phyloP scores from a whole-genome alignment of 2,797 vertebrate species.

The Picus viridis region DNA sequence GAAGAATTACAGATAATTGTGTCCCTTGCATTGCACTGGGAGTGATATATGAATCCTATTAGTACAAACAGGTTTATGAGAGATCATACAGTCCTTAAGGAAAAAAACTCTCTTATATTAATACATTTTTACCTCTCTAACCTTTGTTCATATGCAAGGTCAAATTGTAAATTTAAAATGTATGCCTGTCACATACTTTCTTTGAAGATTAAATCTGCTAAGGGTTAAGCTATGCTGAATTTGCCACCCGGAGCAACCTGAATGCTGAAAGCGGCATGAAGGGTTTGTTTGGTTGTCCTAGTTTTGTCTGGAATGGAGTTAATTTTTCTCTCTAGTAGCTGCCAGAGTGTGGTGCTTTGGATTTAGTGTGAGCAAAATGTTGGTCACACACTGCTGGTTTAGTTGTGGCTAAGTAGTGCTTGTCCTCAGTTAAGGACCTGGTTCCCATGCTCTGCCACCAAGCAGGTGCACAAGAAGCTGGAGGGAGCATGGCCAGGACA shows the following conservation, averaged over 20 bases:
- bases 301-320: not conserved
- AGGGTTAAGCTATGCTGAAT: not conserved
- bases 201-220: not conserved
- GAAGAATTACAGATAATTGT: not conserved
- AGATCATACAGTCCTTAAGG: not conserved
- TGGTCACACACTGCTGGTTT: not conserved
- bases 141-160: conserved; percentile 36
- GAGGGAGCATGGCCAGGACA: not conserved
- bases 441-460: not conserved
- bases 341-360: not conserved
- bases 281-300: not conserved
- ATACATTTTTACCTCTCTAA: conserved; percentile 10
- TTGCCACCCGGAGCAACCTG: not conserved
- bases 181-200: not conserved
- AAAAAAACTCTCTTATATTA: conserved; percentile 21
- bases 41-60: not conserved
- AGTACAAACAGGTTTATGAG: conserved; percentile 3
- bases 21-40: not conserved
- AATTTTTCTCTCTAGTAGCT: not conserved
- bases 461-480: not conserved
- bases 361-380: not conserved
- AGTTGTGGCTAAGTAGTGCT: not conserved
- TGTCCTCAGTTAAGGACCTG: no score
- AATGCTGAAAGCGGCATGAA: not conserved
- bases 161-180: conserved; percentile 9